These are phyloP conservation scores for Drosophila sucinea DNA, from an alignment of 1,140 invertebrate genomes.

Conservation along the genomic window DNA sequence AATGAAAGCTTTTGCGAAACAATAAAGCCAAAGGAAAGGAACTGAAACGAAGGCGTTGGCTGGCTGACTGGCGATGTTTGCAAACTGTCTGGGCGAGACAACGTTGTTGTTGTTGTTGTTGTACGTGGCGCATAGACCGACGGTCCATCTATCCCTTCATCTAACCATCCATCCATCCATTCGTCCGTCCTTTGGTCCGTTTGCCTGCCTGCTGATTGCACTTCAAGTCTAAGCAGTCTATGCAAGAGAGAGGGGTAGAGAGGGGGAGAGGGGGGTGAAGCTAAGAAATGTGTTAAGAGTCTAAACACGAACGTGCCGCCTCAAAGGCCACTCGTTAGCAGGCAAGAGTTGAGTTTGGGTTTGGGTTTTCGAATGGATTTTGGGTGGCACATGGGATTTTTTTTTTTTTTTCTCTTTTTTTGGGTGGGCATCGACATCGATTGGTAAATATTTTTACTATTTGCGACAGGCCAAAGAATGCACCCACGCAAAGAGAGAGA, in stretches of 20 bases:
- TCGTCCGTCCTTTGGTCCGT: not conserved
- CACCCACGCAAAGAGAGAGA: slow-evolving; percentile 5
- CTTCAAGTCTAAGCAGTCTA: slow-evolving; percentile 39
- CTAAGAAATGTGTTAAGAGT: slow-evolving; percentile 74
- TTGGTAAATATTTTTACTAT: slow-evolving; percentile 75
- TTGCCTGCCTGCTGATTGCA: slow-evolving; percentile 56
- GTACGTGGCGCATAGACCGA: slow-evolving; percentile 42
- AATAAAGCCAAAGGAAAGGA: slow-evolving; percentile 22
- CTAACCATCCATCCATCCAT: not conserved
- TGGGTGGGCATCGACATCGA: slow-evolving; percentile 51
- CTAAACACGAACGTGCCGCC: slow-evolving; percentile 77
- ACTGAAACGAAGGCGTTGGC: not conserved
- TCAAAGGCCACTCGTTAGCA: slow-evolving; percentile 77
- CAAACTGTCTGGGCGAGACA: slow-evolving; percentile 80
- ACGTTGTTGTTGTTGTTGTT: slow-evolving; percentile 61
- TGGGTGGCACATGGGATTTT: not conserved
- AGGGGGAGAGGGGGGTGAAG: too few species aligned
- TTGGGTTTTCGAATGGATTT: not conserved
- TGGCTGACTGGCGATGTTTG: slow-evolving; percentile 51
- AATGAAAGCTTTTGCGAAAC: slow-evolving; percentile 69
- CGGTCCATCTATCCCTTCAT: not conserved
- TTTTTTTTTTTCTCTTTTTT: not conserved
- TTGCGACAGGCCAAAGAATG: slow-evolving; percentile 55
- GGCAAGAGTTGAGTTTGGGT: slow-evolving; percentile 10
- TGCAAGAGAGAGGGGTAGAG: not conserved